Base-by-base conservation (phyloP, 1,140 invertebrate genomes). In the Wiebesia pumilae region DNA sequence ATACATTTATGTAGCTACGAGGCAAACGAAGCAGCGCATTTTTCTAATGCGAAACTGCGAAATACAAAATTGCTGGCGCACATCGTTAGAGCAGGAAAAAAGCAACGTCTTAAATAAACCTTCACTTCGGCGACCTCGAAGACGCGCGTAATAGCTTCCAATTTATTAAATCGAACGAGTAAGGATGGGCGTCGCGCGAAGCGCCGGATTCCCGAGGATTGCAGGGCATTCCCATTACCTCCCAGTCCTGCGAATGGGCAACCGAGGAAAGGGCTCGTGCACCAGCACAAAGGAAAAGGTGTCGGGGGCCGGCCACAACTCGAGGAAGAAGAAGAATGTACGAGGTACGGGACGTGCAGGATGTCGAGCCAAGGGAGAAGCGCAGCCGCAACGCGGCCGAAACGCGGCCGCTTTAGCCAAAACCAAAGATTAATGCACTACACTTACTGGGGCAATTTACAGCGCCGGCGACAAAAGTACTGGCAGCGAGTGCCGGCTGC, bases 381-480 rank as follows among this genome's bases (percentile, higher is more conserved):
- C 51, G 43, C n/a, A 79, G n/a, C n/a, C 77, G 24, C 77, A 79
- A 30, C 51, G 78, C 35, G 69, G 69, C 35, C 19, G 69, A 16
- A 33, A 30, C 33, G 67, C 51, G 51, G 54, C n/a, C 80, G 27
- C 33, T n/a, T n/a, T 33, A 54, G 67, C 81, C 73, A 71, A 93
- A 94, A 93, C 93, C 93, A 94, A 94, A 93, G 93, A 93, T 93
- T 94, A 94, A 93, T 94, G 93, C 92, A 93, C 91, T 92, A 92
- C 92, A 93, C 91, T 93, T 83, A 93, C 92, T 91, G 86, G 91
- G 93, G 93, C 92, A 93, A 93, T 94, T 93, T 93, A 91, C 91
- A 91, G 92, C 92, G 92, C 91, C 93, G 92, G 91, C 90, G 90
- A 75, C 71, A n/a, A 9, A 43, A 43, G 38, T 38, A 24, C 10